Conservation (phyloP, 1,140 invertebrate species). For the Daktulosphaira vitifoliae region DNA sequence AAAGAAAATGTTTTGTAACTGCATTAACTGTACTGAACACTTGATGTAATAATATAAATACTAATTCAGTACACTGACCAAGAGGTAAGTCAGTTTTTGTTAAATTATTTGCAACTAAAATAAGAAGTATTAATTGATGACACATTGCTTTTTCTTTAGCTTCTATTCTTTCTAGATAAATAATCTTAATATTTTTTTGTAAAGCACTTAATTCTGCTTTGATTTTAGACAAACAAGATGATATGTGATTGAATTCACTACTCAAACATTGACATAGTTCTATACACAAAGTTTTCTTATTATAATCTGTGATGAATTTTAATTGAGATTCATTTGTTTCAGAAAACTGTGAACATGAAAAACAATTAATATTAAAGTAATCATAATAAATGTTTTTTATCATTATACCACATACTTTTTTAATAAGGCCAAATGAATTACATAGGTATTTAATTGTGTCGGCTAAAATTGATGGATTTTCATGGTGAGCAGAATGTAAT, state of each 20-base stretch:
- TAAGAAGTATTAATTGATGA: constrained; percentile 2
- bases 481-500: neutral
- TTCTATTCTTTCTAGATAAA: constrained; percentile 1
- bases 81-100: constrained; percentile 3
- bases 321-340: neutral
- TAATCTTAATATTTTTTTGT: neutral
- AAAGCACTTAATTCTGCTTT: constrained; percentile 1
- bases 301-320: neutral
- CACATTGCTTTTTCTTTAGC: constrained; percentile 7
- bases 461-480: constrained; percentile 12
- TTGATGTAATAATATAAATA: constrained; percentile 20
- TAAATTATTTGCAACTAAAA: neutral
- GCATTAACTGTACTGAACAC: neutral
- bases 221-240: neutral
- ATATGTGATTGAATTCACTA: neutral
- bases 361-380: too few relatives aligned
- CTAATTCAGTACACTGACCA: constrained; percentile 14
- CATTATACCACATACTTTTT: neutral
- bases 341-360: neutral
- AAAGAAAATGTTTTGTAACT: constrained; percentile 1
- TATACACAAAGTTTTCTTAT: neutral
- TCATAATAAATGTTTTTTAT: too few relatives aligned
- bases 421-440: constrained; percentile 5
- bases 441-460: neutral
- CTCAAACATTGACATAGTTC: constrained; percentile 1